Percentiles rank a stretch among this genome's conserved stretches.
Conservation (phyloP, 2,888 invertebrate genomes). For the Scaptomyza parva region DNA sequence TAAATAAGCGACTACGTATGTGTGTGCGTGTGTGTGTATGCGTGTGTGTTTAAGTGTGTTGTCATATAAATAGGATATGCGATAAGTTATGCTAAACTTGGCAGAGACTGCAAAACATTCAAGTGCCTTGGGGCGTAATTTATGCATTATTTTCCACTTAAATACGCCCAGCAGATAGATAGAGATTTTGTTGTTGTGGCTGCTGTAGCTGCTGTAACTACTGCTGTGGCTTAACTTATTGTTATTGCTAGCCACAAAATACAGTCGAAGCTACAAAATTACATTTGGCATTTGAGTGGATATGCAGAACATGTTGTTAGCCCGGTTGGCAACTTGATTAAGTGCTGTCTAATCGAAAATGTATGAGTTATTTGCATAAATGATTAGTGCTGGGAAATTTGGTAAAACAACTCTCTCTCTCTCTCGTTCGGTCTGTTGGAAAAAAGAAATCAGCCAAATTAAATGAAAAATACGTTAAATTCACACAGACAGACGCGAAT, state of each 20-base stretch:
- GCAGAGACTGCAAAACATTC: constrained; percentile 39
- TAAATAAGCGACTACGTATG: constrained; percentile 54
- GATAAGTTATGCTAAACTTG: constrained; percentile 67
- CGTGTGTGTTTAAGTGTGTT: constrained; percentile 44
- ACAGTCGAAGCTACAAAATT: constrained; percentile 35
- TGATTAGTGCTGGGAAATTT: constrained; percentile 37
- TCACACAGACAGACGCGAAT: constrained; percentile 20
- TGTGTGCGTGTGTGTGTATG: constrained; percentile 11
- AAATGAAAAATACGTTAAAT: constrained; percentile 44
- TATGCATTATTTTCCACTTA: constrained; percentile 76
- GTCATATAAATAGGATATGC: constrained; percentile 70
- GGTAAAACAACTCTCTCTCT: neutral
- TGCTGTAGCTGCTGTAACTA: constrained; percentile 9
- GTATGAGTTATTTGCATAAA: constrained; percentile 68
- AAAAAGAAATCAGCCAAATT: constrained; percentile 31
- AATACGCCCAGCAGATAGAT: constrained; percentile 44
- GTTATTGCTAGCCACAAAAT: constrained; percentile 43
- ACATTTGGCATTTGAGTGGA: constrained; percentile 36
- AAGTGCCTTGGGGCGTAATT: constrained; percentile 65
- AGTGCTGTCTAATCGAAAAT: constrained; percentile 66
- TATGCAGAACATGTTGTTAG: constrained; percentile 12
- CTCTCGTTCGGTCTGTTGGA: neutral
- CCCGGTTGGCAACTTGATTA: constrained; percentile 49
- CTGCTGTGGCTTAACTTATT: constrained; percentile 32
- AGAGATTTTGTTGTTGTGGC: constrained; percentile 6